phyloP scores from a whole-genome alignment of 2,113 vertebrate genomes.

The Barnardius zonarius region DNA sequence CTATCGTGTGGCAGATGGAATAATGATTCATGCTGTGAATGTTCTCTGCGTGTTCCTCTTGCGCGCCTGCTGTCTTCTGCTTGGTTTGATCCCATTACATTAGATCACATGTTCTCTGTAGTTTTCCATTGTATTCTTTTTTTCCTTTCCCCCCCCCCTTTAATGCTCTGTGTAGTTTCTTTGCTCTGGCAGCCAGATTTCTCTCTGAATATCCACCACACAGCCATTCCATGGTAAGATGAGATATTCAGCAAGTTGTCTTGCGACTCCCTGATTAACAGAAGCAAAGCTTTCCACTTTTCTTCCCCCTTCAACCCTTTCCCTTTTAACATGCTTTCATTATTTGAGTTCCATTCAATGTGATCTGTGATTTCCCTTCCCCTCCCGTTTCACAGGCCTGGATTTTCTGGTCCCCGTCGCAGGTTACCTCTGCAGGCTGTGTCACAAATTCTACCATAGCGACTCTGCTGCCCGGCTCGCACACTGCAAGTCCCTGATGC shows the following conservation, averaged over 20 bases:
- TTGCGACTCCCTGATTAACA: slow-evolving; percentile 49
- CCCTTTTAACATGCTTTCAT: slow-evolving; percentile 59
- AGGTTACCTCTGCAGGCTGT: slow-evolving; percentile 92
- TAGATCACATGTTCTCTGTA: slow-evolving; percentile 62
- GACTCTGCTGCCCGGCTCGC: slow-evolving; percentile 82
- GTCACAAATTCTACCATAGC: slow-evolving; percentile 92
- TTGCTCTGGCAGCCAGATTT: slow-evolving; percentile 59
- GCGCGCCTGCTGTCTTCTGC: slow-evolving; percentile 58
- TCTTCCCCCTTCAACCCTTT: not conserved
- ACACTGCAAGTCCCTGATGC: slow-evolving; percentile 92
- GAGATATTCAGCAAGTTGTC: slow-evolving; percentile 62
- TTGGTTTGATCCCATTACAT: slow-evolving; percentile 63
- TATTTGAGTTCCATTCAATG: slow-evolving; percentile 70
- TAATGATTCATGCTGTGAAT: slow-evolving; percentile 66
- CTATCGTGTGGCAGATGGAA: slow-evolving; percentile 64
- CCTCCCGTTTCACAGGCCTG: slow-evolving; percentile 79
- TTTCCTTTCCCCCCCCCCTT: not conserved
- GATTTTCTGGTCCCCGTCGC: slow-evolving; percentile 91
- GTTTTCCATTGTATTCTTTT: slow-evolving; percentile 62
- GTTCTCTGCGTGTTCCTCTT: slow-evolving; percentile 65
- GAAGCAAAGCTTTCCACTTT: slow-evolving; percentile 48
- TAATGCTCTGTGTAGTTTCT: slow-evolving; percentile 43
- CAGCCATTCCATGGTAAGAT: slow-evolving; percentile 53
- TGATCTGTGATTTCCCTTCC: slow-evolving; percentile 70
- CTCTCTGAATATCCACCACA: slow-evolving; percentile 58